Conservation (phyloP, 2,797 vertebrate species). For the Mus spretus region DNA sequence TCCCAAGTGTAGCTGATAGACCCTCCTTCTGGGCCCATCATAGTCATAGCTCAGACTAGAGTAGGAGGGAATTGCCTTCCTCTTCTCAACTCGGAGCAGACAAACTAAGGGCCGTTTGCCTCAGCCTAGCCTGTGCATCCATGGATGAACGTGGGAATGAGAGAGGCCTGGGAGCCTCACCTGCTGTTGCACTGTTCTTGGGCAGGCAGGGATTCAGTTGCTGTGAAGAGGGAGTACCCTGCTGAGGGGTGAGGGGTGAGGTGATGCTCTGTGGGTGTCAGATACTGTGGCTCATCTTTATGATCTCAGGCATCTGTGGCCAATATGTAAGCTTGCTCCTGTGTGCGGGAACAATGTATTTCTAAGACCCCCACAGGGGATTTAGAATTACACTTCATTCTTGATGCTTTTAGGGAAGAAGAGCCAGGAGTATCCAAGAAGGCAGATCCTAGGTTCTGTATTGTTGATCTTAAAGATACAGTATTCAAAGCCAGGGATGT, state of each 20-base stretch:
- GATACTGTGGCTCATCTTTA: not conserved
- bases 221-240: not conserved
- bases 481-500: not conserved
- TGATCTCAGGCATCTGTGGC: not conserved
- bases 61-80: not conserved
- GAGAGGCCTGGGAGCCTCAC: not conserved
- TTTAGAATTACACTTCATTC: conserved; percentile 22
- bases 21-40: not conserved
- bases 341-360: not conserved
- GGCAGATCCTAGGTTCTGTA: not conserved
- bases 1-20: not conserved
- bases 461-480: not conserved
- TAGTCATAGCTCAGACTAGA: not conserved
- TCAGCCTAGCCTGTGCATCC: not conserved
- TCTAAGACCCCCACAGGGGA: not conserved
- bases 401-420: not conserved
- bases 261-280: not conserved
- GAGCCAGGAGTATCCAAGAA: not conserved
- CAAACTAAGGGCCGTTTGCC: not conserved
- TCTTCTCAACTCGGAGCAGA: not conserved
- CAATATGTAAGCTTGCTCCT: not conserved
- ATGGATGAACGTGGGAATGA: not conserved
- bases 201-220: not conserved
- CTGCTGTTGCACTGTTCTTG: not conserved
- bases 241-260: not conserved